Percentiles rank a stretch among this genome's conserved stretches.
These are phyloP conservation scores for Sebastes nivosus DNA, from an alignment of 2,797 vertebrate species.

Conservation along the genomic window DNA sequence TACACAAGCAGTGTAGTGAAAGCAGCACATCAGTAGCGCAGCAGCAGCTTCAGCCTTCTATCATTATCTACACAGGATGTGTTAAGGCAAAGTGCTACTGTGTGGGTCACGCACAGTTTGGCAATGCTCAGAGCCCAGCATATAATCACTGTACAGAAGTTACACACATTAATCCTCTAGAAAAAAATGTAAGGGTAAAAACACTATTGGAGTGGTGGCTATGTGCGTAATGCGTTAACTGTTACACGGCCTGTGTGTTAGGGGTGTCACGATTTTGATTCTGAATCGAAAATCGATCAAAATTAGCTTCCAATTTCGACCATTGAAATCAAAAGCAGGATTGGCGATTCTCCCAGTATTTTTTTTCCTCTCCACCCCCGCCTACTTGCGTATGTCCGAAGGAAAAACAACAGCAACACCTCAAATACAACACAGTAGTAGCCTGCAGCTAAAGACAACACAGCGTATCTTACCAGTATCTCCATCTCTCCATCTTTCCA, in stretches of 20 bases:
- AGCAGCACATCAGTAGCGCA: background rate
- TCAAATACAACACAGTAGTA: too few species aligned
- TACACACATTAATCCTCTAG: background rate
- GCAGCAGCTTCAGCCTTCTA: background rate
- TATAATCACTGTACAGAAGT: background rate
- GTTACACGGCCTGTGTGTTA: background rate
- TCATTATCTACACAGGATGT: slow-evolving; percentile 7
- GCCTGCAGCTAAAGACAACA: too few species aligned
- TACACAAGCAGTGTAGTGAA: slow-evolving; percentile 8
- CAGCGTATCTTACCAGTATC: too few species aligned
- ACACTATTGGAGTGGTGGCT: background rate
- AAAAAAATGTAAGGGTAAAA: background rate
- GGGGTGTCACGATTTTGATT: too few species aligned
- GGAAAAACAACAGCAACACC: too few species aligned
- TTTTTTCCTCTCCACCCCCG: too few species aligned
- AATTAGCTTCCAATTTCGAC: too few species aligned
- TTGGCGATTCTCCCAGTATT: too few species aligned
- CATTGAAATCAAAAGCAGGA: too few species aligned
- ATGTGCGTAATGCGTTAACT: background rate
- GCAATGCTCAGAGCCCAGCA: background rate
- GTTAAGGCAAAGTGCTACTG: background rate
- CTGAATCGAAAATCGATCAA: too few species aligned
- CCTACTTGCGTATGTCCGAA: too few species aligned
- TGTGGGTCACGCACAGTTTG: background rate
- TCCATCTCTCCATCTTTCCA: too few species aligned